Conservation (phyloP, 2,113 vertebrate genomes). For the Phyllostomus hastatus region DNA sequence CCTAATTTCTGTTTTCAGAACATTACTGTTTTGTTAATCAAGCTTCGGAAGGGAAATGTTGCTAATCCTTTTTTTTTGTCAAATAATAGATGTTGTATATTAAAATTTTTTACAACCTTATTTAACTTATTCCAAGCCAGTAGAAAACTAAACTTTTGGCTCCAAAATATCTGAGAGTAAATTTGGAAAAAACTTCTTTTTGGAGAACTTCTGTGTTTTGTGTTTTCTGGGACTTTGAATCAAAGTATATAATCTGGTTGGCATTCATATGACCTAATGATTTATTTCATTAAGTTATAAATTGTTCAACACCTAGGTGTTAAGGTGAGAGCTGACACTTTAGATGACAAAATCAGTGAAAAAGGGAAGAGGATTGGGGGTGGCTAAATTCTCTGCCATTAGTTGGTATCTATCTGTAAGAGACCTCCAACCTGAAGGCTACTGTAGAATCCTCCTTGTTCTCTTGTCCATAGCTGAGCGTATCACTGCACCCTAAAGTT, state of each 20-base stretch:
- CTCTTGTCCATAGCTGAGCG: neutral
- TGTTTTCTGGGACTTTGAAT: slow-evolving; percentile 43
- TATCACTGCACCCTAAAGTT: slow-evolving; percentile 21
- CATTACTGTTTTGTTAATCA: slow-evolving; percentile 67
- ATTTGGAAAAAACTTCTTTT: slow-evolving; percentile 22
- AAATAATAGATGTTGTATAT: slow-evolving; percentile 43
- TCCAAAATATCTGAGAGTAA: neutral
- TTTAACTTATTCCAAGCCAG: slow-evolving; percentile 32
- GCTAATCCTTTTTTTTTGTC: neutral
- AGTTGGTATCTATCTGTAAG: slow-evolving; percentile 23
- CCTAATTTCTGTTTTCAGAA: slow-evolving; percentile 47
- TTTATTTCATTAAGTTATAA: slow-evolving; percentile 37
- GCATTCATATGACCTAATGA: slow-evolving; percentile 22
- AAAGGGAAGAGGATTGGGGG: neutral
- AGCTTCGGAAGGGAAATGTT: slow-evolving; percentile 48
- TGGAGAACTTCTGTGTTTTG: neutral
- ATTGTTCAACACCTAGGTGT: slow-evolving; percentile 23
- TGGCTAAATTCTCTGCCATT: neutral
- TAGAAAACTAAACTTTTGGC: slow-evolving; percentile 24
- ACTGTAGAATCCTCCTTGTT: neutral
- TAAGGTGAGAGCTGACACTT: slow-evolving; percentile 40
- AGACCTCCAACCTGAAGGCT: slow-evolving; percentile 49
- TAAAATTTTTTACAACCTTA: slow-evolving; percentile 34
- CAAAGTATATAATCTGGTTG: neutral
- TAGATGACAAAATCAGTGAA: slow-evolving; percentile 49